These are phyloP conservation scores for Pachypanchax playfairii DNA, from an alignment of 2,113 vertebrate genomes.

Conservation along the genomic window DNA sequence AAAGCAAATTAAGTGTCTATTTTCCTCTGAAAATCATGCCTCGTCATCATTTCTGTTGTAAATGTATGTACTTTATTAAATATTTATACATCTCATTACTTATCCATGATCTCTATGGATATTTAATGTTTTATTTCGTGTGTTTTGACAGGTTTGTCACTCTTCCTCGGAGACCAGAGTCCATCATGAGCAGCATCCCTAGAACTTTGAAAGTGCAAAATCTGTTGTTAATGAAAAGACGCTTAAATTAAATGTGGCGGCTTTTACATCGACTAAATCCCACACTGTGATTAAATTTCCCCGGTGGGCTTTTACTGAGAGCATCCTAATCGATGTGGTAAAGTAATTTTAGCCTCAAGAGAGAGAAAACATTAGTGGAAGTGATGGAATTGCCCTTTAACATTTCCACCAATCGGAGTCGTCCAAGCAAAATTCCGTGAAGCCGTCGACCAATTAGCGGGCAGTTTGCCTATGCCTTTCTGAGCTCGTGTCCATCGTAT, in stretches of 20 bases:
- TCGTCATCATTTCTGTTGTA: neutral
- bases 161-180: constrained; percentile 1
- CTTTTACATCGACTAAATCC: constrained; percentile 32
- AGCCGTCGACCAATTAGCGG: constrained; percentile 54
- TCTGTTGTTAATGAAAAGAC: constrained; percentile 28
- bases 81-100: constrained; percentile 20
- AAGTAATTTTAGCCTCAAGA: constrained; percentile 56
- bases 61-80: neutral
- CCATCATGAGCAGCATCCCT: constrained; percentile 1
- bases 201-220: neutral
- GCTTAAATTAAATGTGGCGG: constrained; percentile 44
- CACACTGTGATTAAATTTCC: constrained; percentile 51
- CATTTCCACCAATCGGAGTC: constrained; percentile 52
- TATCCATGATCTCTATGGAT: constrained; percentile 6
- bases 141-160: constrained; percentile 7
- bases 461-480: constrained; percentile 7
- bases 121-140: constrained; percentile 18
- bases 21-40: neutral
- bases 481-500: neutral
- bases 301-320: constrained; percentile 50
- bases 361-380: neutral
- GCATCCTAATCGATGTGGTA: constrained; percentile 56
- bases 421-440: constrained; percentile 29
- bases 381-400: constrained; percentile 51
- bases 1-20: neutral